These are phyloP conservation scores for Morinoia aosen DNA, from an alignment of 2,888 invertebrate species.

Conservation along the genomic window DNA sequence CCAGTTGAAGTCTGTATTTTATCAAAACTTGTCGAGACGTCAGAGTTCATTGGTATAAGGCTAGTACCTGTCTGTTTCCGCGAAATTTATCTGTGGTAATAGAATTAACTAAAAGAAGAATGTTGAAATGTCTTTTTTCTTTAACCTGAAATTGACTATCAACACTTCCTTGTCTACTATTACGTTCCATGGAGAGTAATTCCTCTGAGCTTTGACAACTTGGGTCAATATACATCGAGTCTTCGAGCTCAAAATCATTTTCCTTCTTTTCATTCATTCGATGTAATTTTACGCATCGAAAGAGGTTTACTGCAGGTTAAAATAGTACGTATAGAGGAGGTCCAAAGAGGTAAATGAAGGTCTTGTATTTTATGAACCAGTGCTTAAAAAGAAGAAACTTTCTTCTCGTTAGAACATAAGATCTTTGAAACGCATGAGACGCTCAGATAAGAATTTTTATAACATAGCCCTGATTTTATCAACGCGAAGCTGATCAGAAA, in stretches of 20 bases:
- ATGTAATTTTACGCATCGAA: background rate
- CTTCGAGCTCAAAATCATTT: no score
- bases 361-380: background rate
- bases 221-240: no score
- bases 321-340: background rate
- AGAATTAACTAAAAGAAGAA: background rate
- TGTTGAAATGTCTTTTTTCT: background rate
- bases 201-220: background rate
- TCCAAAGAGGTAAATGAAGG: background rate
- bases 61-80: background rate
- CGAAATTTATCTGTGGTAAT: background rate
- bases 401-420: background rate
- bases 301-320: background rate
- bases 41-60: background rate
- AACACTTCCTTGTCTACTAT: background rate
- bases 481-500: background rate
- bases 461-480: background rate
- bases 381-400: background rate
- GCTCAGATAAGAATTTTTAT: background rate
- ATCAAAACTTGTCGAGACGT: background rate
- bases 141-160: background rate
- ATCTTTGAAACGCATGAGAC: background rate
- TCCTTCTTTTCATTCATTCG: background rate
- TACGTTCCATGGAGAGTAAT: background rate
- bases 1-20: background rate